phyloP scores from a whole-genome alignment of 1,140 invertebrate genomes.

The Cydia splendana region DNA sequence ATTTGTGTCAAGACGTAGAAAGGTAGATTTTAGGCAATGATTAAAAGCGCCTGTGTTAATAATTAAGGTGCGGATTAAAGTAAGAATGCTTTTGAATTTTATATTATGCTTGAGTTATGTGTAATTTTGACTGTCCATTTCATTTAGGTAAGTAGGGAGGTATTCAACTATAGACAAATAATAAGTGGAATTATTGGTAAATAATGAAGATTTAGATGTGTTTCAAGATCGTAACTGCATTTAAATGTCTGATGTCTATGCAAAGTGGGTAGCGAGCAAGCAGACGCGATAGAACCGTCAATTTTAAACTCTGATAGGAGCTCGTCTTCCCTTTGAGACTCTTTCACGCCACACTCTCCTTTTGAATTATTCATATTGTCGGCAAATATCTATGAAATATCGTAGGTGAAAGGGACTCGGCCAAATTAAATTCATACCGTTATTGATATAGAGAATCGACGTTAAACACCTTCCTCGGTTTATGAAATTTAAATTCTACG shows the following conservation, averaged over 20 bases:
- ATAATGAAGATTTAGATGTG: background rate
- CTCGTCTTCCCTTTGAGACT: constrained; percentile 55
- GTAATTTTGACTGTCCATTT: too few relatives aligned
- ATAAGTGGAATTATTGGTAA: background rate
- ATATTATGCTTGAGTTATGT: too few relatives aligned
- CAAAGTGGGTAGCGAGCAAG: background rate
- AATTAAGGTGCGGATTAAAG: too few relatives aligned
- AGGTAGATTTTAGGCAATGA: too few relatives aligned
- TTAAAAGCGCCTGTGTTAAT: too few relatives aligned
- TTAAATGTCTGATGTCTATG: constrained; percentile 13
- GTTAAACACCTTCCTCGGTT: constrained; percentile 33
- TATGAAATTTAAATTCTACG: constrained; percentile 27
- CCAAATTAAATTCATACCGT: constrained; percentile 33
- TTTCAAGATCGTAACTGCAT: background rate
- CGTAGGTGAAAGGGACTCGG: constrained; percentile 40
- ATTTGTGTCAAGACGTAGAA: too few relatives aligned
- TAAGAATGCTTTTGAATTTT: too few relatives aligned
- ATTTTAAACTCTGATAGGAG: constrained; percentile 53
- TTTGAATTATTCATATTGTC: constrained; percentile 58
- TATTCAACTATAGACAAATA: too few relatives aligned
- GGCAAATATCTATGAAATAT: constrained; percentile 54
- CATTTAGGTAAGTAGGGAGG: too few relatives aligned
- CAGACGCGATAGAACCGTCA: constrained; percentile 37
- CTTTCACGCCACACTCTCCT: constrained; percentile 46
- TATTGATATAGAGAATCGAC: constrained; percentile 37